phyloP scores from a whole-genome alignment of 2,797 vertebrate genomes.

The Siniperca obscura region DNA sequence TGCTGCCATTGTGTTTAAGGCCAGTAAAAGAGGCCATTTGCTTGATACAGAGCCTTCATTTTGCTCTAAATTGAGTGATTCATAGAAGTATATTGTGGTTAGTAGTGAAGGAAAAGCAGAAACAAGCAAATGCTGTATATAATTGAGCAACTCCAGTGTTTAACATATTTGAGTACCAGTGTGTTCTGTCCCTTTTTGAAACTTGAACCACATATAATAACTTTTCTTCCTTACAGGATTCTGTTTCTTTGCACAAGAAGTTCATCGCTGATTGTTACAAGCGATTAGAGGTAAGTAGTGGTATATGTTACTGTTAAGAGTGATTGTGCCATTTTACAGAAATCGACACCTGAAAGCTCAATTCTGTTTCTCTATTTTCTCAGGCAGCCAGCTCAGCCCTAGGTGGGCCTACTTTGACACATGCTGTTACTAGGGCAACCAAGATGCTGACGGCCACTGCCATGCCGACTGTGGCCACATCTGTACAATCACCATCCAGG shows the following conservation, averaged over 20 bases:
- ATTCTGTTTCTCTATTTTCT: constrained; percentile 5
- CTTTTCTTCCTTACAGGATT: constrained; percentile 87
- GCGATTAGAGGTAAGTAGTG: constrained; percentile 91
- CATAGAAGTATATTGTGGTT: background rate
- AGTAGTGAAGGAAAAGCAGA: background rate
- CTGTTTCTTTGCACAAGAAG: constrained; percentile 98
- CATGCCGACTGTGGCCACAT: constrained; percentile 98
- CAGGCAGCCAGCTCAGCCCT: constrained; percentile 97
- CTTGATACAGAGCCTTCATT: background rate
- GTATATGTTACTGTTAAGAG: background rate
- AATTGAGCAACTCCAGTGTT: background rate
- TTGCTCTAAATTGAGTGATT: background rate
- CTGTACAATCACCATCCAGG: constrained; percentile 99
- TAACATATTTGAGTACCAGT: background rate
- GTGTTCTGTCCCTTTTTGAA: background rate
- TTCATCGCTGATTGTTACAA: constrained; percentile 99
- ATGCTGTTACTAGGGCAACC: constrained; percentile 98
- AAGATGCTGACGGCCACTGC: constrained; percentile 99
- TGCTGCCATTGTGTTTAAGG: background rate
- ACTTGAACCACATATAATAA: background rate
- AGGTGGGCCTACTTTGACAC: constrained; percentile 96
- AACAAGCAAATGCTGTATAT: background rate
- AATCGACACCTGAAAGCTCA: background rate
- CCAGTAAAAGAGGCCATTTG: background rate
- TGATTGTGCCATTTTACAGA: background rate